Evolutionary conservation across 2,888 invertebrate species (phyloP), one percentile per base, ranked within the genome.

Genomic region (Metacarcinus magister): DNA sequence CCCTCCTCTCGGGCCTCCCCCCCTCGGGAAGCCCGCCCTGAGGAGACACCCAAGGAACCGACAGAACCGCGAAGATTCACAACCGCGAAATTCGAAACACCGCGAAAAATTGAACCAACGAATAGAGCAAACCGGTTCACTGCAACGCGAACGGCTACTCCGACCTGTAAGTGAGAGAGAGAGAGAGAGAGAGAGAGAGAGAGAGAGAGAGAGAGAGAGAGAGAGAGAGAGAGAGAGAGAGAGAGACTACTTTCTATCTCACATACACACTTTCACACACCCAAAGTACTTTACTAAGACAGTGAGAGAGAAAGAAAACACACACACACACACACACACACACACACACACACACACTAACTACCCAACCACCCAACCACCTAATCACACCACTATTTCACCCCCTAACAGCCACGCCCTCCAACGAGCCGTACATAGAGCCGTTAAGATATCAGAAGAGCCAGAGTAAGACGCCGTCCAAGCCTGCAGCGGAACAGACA

Each of bases 351-450:
- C 23, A 67, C 13, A 67, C 4, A 19, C 60, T 0, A 0, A 67
- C 60, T 13, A 13, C 54, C 54, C 3, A 54, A 8, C 32, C 2
- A 43, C 23, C 82, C 28, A 13, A 39, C n/a, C 2, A 75, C 44
- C 44, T 44, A 23, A 19, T 92, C 3, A 46, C 10, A 28, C 75
- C 75, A 28, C 13, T 13, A 67, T 19, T 4, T 19, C 67, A n/a
- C 89, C 75, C n/a, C 32, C 43, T 43, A 10, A 7, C 91, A 95
- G 95, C 95, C 94, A 46, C 82, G 28, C 96, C 95, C 32, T 67
- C 93, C 94, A 96, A 97, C 44, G 96, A 96, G 95, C 94, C 96
- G 43, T 94, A 96, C 92, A 44, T 54, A 28, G 82, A 97, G 96
- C 90, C 96, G 48, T 60, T 95, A 82, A 16, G 96, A 44, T 94